These are phyloP conservation scores for Onychomys torridus DNA, from an alignment of 2,797 vertebrate genomes.

Conservation along the genomic window DNA sequence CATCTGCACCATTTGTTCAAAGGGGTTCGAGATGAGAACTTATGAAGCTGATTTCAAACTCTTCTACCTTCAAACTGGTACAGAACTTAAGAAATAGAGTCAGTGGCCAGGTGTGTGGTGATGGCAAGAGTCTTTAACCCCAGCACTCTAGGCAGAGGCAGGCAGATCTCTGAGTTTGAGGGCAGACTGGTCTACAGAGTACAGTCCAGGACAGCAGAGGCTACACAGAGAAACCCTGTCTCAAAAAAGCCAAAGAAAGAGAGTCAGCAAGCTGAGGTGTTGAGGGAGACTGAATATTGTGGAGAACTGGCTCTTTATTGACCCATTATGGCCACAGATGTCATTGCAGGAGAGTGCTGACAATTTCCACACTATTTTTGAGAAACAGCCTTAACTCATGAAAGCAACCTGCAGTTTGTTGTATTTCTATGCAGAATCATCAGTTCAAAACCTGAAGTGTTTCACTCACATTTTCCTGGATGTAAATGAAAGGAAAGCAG, in stretches of 20 bases:
- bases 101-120: background rate
- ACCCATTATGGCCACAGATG: background rate
- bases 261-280: background rate
- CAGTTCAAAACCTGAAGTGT: background rate
- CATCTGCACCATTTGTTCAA: background rate
- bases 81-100: background rate
- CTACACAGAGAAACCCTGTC: background rate
- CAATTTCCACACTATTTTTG: background rate
- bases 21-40: background rate
- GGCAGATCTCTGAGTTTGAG: background rate
- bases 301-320: background rate
- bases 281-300: background rate
- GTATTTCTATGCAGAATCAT: background rate
- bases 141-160: background rate
- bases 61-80: background rate
- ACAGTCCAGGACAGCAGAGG: background rate
- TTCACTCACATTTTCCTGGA: background rate
- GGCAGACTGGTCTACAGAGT: background rate
- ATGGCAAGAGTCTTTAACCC: background rate
- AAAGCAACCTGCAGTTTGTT: background rate
- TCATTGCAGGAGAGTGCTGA: constrained; percentile 21
- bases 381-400: constrained; percentile 14
- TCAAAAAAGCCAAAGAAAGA: too few species aligned
- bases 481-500: constrained; percentile 1
- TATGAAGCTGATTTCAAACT: background rate